Evolutionary conservation across 2,113 vertebrate species (phyloP), one percentile per base, ranked within the genome.

Genomic region (Hemicordylus capensis): DNA sequence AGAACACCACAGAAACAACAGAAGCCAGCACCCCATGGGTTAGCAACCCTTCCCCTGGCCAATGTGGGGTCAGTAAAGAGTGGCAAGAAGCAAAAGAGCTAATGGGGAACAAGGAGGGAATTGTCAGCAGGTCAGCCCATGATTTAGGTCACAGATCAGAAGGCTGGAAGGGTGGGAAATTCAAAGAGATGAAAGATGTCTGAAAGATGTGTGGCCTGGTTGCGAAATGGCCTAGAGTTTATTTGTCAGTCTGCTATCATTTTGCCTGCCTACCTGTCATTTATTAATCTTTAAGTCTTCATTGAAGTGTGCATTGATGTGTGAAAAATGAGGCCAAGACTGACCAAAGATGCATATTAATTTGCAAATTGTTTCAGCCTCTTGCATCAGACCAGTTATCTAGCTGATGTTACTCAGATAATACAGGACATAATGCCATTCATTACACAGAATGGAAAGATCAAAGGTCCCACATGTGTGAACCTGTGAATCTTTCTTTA

Each of bases 261-360:
- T 81, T 14, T 56, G 34, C 44, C 34, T 84, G 44, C 56, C 46
- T 39, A 10, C 26, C 22, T 75, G 37, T 66, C 37, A 56, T 6
- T 61, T 48, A 61, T n/a, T 51, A 54, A 66, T 63, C 26, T 69
- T 37, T 79, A 14, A 91, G 73, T 74, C 44, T 14, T 76, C 80
- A 37, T 24, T 7, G 44, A 4, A 69, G 34, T 37, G 39, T 51
- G 31, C 42, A 61, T 39, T 87, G 12, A 4, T 79, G 5, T 75
- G 19, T 72, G 67, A 87, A 90, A 83, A 46, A 10, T 7, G 20
- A 39, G 44, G 54, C 81, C 90, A 79, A 81, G 42, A 22, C 63
- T 84, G 82, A 51, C 54, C 74, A 89, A 70, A 14, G 26, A 74
- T 92, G 89, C 84, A 31, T 66, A 54, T 77, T 88, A 61, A n/a